Evolutionary conservation across 2,888 invertebrate species (phyloP).

Genomic region (Acrobasis repandana): DNA sequence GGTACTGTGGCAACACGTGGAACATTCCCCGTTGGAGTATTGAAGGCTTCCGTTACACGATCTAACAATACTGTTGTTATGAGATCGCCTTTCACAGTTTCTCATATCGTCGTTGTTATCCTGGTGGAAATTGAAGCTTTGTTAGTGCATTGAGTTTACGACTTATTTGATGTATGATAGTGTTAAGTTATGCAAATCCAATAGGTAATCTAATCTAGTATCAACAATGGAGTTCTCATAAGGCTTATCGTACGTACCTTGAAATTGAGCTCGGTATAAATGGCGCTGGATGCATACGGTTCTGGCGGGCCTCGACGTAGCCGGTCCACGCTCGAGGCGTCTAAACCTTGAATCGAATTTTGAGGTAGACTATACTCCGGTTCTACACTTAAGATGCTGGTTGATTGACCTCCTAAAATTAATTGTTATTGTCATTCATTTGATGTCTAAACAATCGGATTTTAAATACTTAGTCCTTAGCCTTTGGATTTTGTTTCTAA

Average conservation of each 20-base stretch:
- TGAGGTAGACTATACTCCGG: slow-evolving; percentile 78
- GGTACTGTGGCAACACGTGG: slow-evolving; percentile 77
- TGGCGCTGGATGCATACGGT: slow-evolving; percentile 77
- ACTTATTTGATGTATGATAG: slow-evolving; percentile 41
- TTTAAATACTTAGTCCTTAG: too few relatives aligned
- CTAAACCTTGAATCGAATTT: slow-evolving; percentile 76
- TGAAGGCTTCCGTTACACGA: slow-evolving; percentile 78
- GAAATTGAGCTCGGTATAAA: slow-evolving; percentile 81
- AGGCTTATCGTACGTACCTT: slow-evolving; percentile 74
- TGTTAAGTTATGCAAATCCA: slow-evolving; percentile 57
- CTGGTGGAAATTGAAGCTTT: slow-evolving; percentile 60
- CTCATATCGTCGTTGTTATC: slow-evolving; percentile 75
- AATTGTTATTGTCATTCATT: neutral
- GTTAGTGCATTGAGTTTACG: slow-evolving; percentile 40
- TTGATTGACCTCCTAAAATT: slow-evolving; percentile 69
- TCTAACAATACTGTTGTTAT: slow-evolving; percentile 79
- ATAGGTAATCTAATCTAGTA: slow-evolving; percentile 60
- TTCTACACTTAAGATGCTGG: slow-evolving; percentile 71
- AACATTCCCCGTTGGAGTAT: slow-evolving; percentile 77
- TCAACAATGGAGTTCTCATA: slow-evolving; percentile 55
- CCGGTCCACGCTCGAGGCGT: slow-evolving; percentile 71
- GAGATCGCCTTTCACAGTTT: slow-evolving; percentile 76
- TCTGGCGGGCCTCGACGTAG: slow-evolving; percentile 73
- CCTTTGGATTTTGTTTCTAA: too few relatives aligned
- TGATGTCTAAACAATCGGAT: neutral